Evolutionary conservation across 2,888 invertebrate genomes (phyloP).

Genomic region (Mesodorylaimus sp.): DNA sequence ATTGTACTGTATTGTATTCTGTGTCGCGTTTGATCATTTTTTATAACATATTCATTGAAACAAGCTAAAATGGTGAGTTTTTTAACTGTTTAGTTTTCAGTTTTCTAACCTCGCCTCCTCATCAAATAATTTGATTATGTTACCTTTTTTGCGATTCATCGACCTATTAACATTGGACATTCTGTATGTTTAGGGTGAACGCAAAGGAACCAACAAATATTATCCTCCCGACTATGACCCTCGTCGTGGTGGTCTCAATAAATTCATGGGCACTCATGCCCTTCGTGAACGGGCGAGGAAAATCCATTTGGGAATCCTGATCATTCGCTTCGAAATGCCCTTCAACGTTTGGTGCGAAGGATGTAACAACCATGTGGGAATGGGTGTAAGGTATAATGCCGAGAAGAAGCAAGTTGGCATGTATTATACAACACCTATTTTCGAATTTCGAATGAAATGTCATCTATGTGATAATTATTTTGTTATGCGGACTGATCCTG

Average conservation of each 20-base stretch:
- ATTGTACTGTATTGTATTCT: too few species aligned
- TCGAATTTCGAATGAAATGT: slow-evolving; percentile 96
- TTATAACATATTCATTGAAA: too few species aligned
- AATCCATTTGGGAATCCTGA: slow-evolving; percentile 76
- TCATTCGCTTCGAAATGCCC: slow-evolving; percentile 93
- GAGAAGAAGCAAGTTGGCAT: slow-evolving; percentile 56
- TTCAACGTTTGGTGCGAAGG: slow-evolving; percentile 99
- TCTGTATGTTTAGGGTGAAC: slow-evolving; percentile 53
- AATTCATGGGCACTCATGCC: slow-evolving; percentile 78
- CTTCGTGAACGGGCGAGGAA: slow-evolving; percentile 86
- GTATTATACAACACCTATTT: slow-evolving; percentile 93
- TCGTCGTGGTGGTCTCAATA: slow-evolving; percentile 75
- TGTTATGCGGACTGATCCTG: slow-evolving; percentile 94
- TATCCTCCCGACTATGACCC: slow-evolving; percentile 99
- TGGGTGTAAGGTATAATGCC: slow-evolving; percentile 86
- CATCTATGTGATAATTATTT: slow-evolving; percentile 92
- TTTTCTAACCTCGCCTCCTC: too few species aligned
- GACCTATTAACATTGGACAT: not conserved
- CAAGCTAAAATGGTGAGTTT: too few species aligned
- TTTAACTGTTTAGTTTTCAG: too few species aligned
- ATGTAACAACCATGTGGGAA: slow-evolving; percentile 91
- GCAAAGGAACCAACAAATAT: slow-evolving; percentile 90
- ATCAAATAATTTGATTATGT: too few species aligned
- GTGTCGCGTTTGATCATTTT: too few species aligned
- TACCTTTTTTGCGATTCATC: not conserved